Evolutionary conservation across 2,888 invertebrate genomes (phyloP).

Genomic region (Neria commutata): DNA sequence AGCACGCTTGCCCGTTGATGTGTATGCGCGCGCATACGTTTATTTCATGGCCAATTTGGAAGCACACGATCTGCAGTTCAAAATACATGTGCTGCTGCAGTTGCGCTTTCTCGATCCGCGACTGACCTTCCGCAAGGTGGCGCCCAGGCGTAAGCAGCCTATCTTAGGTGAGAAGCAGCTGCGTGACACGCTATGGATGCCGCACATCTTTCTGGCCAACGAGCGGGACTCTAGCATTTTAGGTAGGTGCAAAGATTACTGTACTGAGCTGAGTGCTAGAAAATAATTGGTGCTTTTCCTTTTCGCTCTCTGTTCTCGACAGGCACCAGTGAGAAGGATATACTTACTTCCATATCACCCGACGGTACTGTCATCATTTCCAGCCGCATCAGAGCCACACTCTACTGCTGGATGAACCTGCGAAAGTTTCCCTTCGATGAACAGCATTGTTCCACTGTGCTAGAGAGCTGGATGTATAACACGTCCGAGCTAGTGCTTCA

Average conservation of each 20-base stretch:
- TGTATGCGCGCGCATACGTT: slow-evolving; percentile 78
- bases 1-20: slow-evolving; percentile 69
- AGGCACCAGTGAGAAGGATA: slow-evolving; percentile 78
- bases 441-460: slow-evolving; percentile 78
- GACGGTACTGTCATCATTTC: slow-evolving; percentile 81
- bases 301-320: background rate
- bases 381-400: slow-evolving; percentile 77
- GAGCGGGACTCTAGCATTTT: slow-evolving; percentile 77
- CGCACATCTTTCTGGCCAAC: slow-evolving; percentile 81
- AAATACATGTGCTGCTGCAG: slow-evolving; percentile 80
- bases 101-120: slow-evolving; percentile 78
- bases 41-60: slow-evolving; percentile 85
- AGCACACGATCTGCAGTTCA: slow-evolving; percentile 84
- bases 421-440: slow-evolving; percentile 89
- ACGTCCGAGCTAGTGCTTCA: slow-evolving; percentile 74
- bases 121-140: slow-evolving; percentile 71
- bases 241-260: slow-evolving; percentile 49
- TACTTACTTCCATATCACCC: slow-evolving; percentile 79
- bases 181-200: slow-evolving; percentile 79
- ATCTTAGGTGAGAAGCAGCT: slow-evolving; percentile 76
- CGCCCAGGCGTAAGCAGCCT: slow-evolving; percentile 70
- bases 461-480: slow-evolving; percentile 87
- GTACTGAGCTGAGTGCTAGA: too few species aligned
- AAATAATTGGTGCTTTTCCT: background rate
- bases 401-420: slow-evolving; percentile 85